Base-by-base conservation (phyloP, 2,888 invertebrate genomes). In the Rapana venosa region DNA sequence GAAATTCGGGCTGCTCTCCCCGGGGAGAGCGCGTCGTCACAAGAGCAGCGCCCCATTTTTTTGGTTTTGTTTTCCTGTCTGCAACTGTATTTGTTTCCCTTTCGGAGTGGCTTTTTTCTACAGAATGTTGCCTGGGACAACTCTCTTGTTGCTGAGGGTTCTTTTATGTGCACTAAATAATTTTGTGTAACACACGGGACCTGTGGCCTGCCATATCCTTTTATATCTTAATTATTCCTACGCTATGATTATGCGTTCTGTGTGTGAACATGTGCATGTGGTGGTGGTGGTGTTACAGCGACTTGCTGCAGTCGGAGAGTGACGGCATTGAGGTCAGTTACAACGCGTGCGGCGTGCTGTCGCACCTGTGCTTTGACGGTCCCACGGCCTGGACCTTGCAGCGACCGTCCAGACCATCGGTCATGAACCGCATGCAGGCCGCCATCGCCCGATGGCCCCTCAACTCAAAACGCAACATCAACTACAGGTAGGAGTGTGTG, bases 321-420 rank as follows among this genome's bases (percentile, higher is more conserved):
- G 99, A 99, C 96, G 99, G 98, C 84, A 99, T 99, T 93, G 99
- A 99, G 97, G 99, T 98, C 91, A 98, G 98, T 95, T 99, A 99
- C 96, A 99, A 99, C 96, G 98, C 99, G 6, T 98, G 98, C 8
- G 99, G 99, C 8, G 99, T 99, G 36, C 97, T 99, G 89, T 98
- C 99, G 0, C 99, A 99, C 96, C 98, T 99, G 97, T 98, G 98
- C 2, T 98, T 98, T 0, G 99, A 99, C 96, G 99, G 99, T 0
- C 97, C 97, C 0, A 97, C 97, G 22, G 97, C 97, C 0, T 99
- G 99, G 99, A 97, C 97, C 0, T 97, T 98, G 32, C 96, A 97
- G 22, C 96, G 97, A 58, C 98, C 98, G 0, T 96, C 97, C 0
- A 97, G 98, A 20, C 97, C 97, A 8, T 97, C 97, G 81, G 98